Conservation (phyloP, 2,888 invertebrate genomes). For the Leptinotarsa tumamoca region DNA sequence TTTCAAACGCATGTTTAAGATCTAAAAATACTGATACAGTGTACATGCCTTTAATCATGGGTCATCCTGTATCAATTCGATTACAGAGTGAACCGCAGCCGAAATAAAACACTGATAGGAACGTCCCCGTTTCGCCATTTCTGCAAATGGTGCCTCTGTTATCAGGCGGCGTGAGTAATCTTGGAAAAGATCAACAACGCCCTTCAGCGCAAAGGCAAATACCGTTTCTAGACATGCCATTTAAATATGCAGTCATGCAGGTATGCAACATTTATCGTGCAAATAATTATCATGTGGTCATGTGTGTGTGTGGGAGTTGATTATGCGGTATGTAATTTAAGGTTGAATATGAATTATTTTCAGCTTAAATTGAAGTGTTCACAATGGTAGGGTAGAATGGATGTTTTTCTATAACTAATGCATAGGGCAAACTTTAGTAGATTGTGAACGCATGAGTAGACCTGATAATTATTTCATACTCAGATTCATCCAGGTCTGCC, state of each 20-base stretch:
- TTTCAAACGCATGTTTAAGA: too few species aligned
- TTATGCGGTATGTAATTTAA: slow-evolving; percentile 11
- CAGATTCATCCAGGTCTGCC: too few species aligned
- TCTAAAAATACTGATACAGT: too few species aligned
- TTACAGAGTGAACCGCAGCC: not conserved
- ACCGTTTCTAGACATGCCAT: slow-evolving; percentile 20
- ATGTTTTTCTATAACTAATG: not conserved
- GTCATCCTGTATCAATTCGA: too few species aligned
- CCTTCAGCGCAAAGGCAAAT: slow-evolving; percentile 6
- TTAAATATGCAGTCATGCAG: slow-evolving; percentile 22
- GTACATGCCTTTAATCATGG: too few species aligned
- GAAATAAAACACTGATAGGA: not conserved
- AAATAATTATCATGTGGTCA: slow-evolving; percentile 17
- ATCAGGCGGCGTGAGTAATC: not conserved
- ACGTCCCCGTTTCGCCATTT: not conserved
- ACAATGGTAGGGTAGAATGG: not conserved
- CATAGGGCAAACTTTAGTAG: not conserved
- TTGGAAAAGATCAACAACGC: not conserved
- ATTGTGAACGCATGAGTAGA: not conserved
- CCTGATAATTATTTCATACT: too few species aligned
- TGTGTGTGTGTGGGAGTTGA: slow-evolving; percentile 1
- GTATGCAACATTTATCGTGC: slow-evolving; percentile 27
- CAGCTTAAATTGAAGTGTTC: not conserved
- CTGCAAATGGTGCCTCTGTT: not conserved
- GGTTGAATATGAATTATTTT: slow-evolving; percentile 21